Conservation (phyloP, 2,888 invertebrate genomes). For the Leistus spinibarbis region DNA sequence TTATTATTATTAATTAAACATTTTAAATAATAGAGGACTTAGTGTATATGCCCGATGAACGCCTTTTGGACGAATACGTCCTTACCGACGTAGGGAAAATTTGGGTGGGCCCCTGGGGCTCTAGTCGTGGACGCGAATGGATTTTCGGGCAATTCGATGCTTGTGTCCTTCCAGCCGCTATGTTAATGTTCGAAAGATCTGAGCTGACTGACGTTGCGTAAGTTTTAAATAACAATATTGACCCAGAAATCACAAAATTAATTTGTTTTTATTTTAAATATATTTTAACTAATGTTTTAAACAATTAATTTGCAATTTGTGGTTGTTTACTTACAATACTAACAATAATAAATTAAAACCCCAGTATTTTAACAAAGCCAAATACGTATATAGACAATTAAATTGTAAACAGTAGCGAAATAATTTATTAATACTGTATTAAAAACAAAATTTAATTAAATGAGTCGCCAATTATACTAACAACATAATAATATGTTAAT, state of each 20-base stretch:
- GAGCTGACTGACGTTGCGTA: slow-evolving; percentile 64
- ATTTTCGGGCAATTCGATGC: slow-evolving; percentile 82
- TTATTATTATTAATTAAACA: background rate
- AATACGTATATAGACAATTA: too few species aligned
- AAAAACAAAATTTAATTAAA: too few species aligned
- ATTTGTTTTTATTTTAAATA: too few species aligned
- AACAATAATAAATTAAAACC: too few species aligned
- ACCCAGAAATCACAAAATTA: background rate
- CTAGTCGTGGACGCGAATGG: slow-evolving; percentile 80
- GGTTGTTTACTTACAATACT: too few species aligned
- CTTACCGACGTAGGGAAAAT: slow-evolving; percentile 84
- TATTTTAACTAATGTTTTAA: too few species aligned
- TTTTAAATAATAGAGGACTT: slow-evolving; percentile 67
- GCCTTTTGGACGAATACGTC: slow-evolving; percentile 76
- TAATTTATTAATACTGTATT: too few species aligned
- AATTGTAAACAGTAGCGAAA: too few species aligned
- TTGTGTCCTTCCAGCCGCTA: slow-evolving; percentile 70
- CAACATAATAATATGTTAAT: too few species aligned
- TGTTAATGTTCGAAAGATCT: slow-evolving; percentile 73
- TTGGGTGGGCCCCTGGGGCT: slow-evolving; percentile 78
- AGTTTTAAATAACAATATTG: slow-evolving; percentile 46
- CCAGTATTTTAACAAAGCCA: too few species aligned
- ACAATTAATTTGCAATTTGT: too few species aligned
- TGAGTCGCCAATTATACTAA: too few species aligned
- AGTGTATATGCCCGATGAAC: slow-evolving; percentile 75